These are phyloP conservation scores for Punctoribates punctum DNA, from an alignment of 2,888 invertebrate species.

Conservation along the genomic window DNA sequence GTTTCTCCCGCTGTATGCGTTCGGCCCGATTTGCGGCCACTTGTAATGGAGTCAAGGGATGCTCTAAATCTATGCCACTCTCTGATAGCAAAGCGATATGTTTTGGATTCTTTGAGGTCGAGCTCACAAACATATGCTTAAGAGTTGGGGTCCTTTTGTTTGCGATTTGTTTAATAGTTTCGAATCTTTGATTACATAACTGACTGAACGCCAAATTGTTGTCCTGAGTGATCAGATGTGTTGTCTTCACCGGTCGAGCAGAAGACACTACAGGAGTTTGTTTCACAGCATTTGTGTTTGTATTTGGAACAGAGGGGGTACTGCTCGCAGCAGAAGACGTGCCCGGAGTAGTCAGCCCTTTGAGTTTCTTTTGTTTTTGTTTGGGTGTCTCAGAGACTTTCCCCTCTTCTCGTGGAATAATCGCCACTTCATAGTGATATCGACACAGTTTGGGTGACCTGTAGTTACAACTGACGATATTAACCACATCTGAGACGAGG, in stretches of 20 bases:
- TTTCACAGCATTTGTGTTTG: not conserved
- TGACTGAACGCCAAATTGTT: conserved; percentile 69
- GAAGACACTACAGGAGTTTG: conserved; percentile 43
- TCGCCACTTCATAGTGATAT: conserved; percentile 79
- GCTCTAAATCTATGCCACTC: conserved; percentile 76
- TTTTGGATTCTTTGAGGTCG: conserved; percentile 70
- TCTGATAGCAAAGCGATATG: conserved; percentile 78
- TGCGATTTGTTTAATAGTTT: conserved; percentile 68
- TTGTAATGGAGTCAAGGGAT: conserved; percentile 64
- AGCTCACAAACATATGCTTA: conserved; percentile 70
- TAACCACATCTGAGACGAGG: conserved; percentile 84
- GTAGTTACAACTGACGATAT: conserved; percentile 71
- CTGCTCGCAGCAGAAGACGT: not conserved
- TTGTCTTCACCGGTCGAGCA: conserved; percentile 66
- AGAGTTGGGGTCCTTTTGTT: conserved; percentile 63
- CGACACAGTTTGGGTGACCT: conserved; percentile 88
- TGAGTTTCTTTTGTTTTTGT: conserved; percentile 53
- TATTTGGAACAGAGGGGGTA: not conserved
- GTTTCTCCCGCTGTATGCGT: conserved; percentile 77
- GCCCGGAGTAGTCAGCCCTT: not conserved
- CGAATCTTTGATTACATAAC: conserved; percentile 66
- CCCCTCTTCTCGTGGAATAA: conserved; percentile 83
- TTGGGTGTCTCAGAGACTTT: conserved; percentile 54
- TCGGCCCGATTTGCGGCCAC: conserved; percentile 63
- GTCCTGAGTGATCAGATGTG: conserved; percentile 67